Percentiles rank a stretch among this genome's conserved stretches.
phyloP scores from a whole-genome alignment of 1,140 invertebrate genomes.

The Bilobella aurantiaca region DNA sequence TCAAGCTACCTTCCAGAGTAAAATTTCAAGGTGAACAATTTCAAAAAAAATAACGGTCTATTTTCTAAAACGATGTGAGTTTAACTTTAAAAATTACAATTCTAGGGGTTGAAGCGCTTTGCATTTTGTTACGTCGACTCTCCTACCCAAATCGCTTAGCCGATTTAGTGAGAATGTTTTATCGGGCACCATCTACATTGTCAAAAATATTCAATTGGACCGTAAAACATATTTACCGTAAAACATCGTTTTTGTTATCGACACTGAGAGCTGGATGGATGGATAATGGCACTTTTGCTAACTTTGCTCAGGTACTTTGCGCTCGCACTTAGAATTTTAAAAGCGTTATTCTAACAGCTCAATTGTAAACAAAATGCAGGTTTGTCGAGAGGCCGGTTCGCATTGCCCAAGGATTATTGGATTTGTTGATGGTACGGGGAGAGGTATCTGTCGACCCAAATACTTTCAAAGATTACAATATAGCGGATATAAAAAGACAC shows the following conservation, averaged over 20 bases:
- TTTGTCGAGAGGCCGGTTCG: not conserved
- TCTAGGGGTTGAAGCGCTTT: not conserved
- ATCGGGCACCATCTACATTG: not conserved
- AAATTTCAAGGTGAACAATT: not conserved
- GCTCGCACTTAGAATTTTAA: not conserved
- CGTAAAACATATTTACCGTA: not conserved
- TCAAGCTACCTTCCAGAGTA: not conserved
- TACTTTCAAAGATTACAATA: not conserved
- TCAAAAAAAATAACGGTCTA: not conserved
- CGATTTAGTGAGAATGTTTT: not conserved
- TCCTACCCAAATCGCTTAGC: not conserved
- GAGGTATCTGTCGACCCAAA: constrained; percentile 4
- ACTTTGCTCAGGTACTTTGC: not conserved
- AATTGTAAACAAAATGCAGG: not conserved
- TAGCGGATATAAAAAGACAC: constrained; percentile 1
- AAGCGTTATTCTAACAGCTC: not conserved
- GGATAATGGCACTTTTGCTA: not conserved
- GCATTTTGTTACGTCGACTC: not conserved
- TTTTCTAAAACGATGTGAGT: not conserved
- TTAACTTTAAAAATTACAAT: not conserved
- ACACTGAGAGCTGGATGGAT: not conserved
- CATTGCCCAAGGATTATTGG: not conserved
- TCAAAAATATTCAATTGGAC: not conserved
- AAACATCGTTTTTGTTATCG: not conserved
- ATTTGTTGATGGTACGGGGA: constrained; percentile 1